These are phyloP conservation scores for Erethizon dorsatum DNA, from an alignment of 2,797 vertebrate species.

Conservation along the genomic window DNA sequence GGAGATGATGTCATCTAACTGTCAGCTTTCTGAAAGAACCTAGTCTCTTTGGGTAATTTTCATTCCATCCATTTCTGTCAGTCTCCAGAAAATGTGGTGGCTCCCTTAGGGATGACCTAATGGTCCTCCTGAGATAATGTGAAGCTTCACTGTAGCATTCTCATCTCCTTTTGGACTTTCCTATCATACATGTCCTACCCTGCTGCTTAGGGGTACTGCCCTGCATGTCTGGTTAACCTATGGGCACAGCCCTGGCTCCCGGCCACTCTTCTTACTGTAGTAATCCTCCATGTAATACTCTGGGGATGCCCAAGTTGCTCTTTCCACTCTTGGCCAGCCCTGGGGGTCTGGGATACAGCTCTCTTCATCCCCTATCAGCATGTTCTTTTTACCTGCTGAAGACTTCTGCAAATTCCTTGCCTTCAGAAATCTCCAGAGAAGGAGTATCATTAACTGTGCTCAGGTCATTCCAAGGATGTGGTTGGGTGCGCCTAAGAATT, in stretches of 20 bases:
- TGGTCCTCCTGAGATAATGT: background rate
- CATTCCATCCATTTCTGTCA: background rate
- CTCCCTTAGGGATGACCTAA: background rate
- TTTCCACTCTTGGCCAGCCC: background rate
- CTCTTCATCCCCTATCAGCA: background rate
- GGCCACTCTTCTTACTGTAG: background rate
- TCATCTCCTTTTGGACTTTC: background rate
- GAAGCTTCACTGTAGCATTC: accelerated
- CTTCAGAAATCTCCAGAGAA: background rate
- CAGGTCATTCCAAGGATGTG: background rate
- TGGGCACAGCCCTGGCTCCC: too few relatives aligned
- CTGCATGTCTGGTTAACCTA: background rate
- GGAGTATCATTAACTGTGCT: background rate
- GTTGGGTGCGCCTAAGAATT: background rate
- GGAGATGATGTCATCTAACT: background rate
- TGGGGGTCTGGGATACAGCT: background rate
- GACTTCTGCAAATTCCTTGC: background rate
- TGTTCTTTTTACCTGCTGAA: background rate
- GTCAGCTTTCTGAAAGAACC: background rate
- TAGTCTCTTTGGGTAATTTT: background rate
- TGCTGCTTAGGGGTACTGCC: background rate
- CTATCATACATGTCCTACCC: background rate
- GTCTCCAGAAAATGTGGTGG: background rate
- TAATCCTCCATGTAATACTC: background rate
- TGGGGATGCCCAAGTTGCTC: background rate